phyloP scores from a whole-genome alignment of 2,888 invertebrate species.

The Brassicogethes aeneus region DNA sequence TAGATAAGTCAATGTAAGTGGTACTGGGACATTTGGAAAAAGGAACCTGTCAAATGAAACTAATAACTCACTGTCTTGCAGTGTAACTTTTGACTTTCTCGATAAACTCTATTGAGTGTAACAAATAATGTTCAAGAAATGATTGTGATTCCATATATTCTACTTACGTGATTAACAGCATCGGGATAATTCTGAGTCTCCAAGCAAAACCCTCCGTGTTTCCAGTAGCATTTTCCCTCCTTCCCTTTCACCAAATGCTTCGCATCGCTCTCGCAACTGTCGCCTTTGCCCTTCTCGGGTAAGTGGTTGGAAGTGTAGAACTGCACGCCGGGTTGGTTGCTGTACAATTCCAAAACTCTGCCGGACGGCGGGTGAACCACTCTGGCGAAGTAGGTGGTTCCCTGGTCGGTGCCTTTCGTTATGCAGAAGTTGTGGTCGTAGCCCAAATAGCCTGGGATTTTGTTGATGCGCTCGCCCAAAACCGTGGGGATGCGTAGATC shows the following conservation, averaged over 20 bases:
- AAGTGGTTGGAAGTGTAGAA: slow-evolving; percentile 77
- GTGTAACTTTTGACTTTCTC: no score
- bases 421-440: slow-evolving; percentile 80
- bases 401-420: slow-evolving; percentile 49
- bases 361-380: slow-evolving; percentile 61
- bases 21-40: not conserved
- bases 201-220: slow-evolving; percentile 66
- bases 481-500: slow-evolving; percentile 62
- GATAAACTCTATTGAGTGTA: no score
- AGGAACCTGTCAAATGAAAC: no score
- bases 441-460: slow-evolving; percentile 57
- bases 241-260: slow-evolving; percentile 25
- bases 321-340: slow-evolving; percentile 85
- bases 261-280: slow-evolving; percentile 13
- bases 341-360: slow-evolving; percentile 67
- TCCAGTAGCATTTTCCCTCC: slow-evolving; percentile 25
- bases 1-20: no score
- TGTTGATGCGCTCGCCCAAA: slow-evolving; percentile 57
- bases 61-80: no score
- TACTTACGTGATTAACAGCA: slow-evolving; percentile 70
- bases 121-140: not conserved
- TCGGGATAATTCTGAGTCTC: slow-evolving; percentile 93
- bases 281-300: slow-evolving; percentile 45
- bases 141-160: not conserved
- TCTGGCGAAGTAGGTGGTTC: slow-evolving; percentile 54